Percentiles rank a stretch among this genome's conserved stretches.
Evolutionary conservation across 2,888 invertebrate genomes (phyloP).

Genomic region (Volucella inanis): DNA sequence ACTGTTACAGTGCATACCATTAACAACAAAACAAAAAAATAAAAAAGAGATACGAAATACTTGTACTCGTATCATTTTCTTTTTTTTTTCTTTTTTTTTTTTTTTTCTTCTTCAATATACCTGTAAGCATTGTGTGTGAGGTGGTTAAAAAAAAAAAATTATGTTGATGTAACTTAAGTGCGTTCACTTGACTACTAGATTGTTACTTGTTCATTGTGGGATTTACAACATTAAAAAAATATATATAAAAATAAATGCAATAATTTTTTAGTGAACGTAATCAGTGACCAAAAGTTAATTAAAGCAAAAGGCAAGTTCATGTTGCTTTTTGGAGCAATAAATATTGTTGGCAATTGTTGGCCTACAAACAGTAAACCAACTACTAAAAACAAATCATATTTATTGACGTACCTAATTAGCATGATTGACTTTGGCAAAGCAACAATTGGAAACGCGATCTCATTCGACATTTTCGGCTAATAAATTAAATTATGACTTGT

Average conservation of each 20-base stretch:
- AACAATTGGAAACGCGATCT: constrained; percentile 15
- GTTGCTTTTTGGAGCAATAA: constrained; percentile 32
- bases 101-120: constrained; percentile 31
- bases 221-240: constrained; percentile 52
- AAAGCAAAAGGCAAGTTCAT: constrained; percentile 63
- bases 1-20: constrained; percentile 42
- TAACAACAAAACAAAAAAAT: background rate
- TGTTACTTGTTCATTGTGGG: constrained; percentile 57
- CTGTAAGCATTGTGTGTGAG: constrained; percentile 37
- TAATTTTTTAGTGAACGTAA: constrained; percentile 21
- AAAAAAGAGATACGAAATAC: constrained; percentile 32
- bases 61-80: too few relatives aligned
- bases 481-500: constrained; percentile 43
- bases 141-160: constrained; percentile 36
- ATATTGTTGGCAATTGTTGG: too few relatives aligned
- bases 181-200: constrained; percentile 69
- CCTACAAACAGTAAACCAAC: constrained; percentile 34
- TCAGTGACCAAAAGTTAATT: constrained; percentile 26
- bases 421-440: constrained; percentile 39
- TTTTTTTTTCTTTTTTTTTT: constrained; percentile 11
- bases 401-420: constrained; percentile 46
- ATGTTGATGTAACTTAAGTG: constrained; percentile 68
- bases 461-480: constrained; percentile 34
- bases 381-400: constrained; percentile 24
- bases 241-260: background rate